Base-by-base conservation (phyloP, 2,113 vertebrate species). In the Periophthalmus modestus region DNA sequence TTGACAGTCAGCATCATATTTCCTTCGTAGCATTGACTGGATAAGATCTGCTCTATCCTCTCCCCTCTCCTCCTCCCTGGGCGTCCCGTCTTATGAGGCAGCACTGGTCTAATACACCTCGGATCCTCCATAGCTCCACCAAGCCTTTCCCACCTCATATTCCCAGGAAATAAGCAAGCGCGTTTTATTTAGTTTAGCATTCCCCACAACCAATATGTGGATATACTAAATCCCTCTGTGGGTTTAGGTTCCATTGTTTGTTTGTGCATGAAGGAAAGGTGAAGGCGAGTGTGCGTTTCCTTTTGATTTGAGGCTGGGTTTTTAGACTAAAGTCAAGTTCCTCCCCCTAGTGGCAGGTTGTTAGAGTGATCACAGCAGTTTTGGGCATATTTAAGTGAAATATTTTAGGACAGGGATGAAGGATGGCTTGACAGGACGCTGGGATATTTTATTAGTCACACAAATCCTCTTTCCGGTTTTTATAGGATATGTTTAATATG, bases 291-390 rank as follows among this genome's bases (percentile, higher is more conserved):
- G 3, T 62, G 43, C 71, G 52, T 68, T 33, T 62, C 71, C 18
- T 24, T 78, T 50, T 65, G 47, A 58, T 34, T 78, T 33, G n/a
- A 36, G 63, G 70, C 69, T 82, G 58, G 18, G 58, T 2, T 69
- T 78, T 77, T 48, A 68, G 16, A 66, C 83, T 71, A 69, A 72
- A 71, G 85, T 75, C 66, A 72, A 72, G 75, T 78, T 48, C 68
- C 71, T 43, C 82, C 89, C 89, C 81, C 89, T 81, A 84, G 89
- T 90, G 89, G 86, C 66, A n/a, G 50, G 74, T 71, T 57, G 65
- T 47, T 23, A 24, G 7, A 47, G 19, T 46, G 0, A 23, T 34
- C 48, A 18, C 47, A 23, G n/a, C 57, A 28, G 57, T 24, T 23
- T 59, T 34, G n/a, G 34, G 9, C 19, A n/a, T n/a, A 36, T 11